phyloP scores from a whole-genome alignment of 2,888 invertebrate genomes.

The Phaonia tiefii region DNA sequence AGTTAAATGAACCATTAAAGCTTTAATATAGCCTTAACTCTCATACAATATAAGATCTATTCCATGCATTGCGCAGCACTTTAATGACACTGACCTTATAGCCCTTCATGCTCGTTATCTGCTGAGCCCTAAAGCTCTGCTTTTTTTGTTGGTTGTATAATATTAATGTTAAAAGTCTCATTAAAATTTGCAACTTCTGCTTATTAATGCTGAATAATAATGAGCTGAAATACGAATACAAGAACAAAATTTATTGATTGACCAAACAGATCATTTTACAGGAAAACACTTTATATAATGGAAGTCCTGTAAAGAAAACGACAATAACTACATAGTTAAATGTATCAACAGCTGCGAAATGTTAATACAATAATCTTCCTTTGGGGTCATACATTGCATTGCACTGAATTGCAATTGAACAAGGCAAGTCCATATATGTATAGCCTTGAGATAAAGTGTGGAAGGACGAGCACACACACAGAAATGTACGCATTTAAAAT shows the following conservation, averaged over 20 bases:
- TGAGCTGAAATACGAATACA: neutral
- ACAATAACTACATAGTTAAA: slow-evolving; percentile 8
- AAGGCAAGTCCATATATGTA: slow-evolving; percentile 10
- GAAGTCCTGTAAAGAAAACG: slow-evolving; percentile 40
- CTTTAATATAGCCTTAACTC: no score
- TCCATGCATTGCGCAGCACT: no score
- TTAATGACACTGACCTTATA: no score
- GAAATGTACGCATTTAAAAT: neutral
- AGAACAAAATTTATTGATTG: slow-evolving; percentile 56
- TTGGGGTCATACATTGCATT: slow-evolving; percentile 27
- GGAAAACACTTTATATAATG: slow-evolving; percentile 55
- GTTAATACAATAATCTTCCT: slow-evolving; percentile 64
- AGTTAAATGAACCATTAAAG: no score
- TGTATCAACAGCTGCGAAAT: slow-evolving; percentile 61
- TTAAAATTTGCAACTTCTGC: no score
- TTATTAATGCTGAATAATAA: no score
- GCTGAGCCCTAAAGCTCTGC: no score
- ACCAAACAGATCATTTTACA: slow-evolving; percentile 31
- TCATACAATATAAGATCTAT: no score
- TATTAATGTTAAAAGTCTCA: no score
- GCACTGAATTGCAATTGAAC: slow-evolving; percentile 33
- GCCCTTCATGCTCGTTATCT: no score
- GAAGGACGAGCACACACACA: neutral
- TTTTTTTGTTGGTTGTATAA: no score
- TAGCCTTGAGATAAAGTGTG: slow-evolving; percentile 15